These are phyloP conservation scores for Cairina moschata DNA, from an alignment of 2,113 vertebrate genomes.

Conservation along the genomic window DNA sequence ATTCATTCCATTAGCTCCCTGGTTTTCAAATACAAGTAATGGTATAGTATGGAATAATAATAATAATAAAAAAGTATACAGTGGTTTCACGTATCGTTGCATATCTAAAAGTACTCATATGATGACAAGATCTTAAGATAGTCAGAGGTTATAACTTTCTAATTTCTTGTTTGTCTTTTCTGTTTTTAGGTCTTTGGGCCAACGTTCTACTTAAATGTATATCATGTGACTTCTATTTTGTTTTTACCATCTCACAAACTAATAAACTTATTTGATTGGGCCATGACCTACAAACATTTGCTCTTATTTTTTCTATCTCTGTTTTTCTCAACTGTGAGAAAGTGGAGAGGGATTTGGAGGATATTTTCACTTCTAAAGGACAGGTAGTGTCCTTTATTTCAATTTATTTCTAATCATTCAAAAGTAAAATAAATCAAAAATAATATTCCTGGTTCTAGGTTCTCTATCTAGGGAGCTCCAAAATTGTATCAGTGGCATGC, in stretches of 20 bases:
- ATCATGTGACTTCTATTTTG: not conserved
- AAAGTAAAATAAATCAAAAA: not conserved
- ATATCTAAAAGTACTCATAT: not conserved
- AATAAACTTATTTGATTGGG: constrained; percentile 42
- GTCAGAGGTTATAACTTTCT: not conserved
- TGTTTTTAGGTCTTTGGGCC: constrained; percentile 27
- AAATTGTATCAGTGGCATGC: fast-evolving
- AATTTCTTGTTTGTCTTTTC: constrained; percentile 38
- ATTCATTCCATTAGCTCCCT: not conserved
- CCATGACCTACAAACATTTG: not conserved
- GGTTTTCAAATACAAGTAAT: not conserved
- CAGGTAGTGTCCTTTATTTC: not conserved
- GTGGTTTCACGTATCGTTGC: not conserved
- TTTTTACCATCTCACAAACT: not conserved
- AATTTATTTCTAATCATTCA: not conserved
- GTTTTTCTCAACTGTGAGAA: no score
- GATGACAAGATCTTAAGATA: not conserved
- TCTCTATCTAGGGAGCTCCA: not conserved
- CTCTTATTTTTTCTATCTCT: not conserved
- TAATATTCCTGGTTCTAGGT: not conserved
- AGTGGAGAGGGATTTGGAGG: not conserved
- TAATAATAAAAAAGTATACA: not conserved
- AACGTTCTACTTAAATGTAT: not conserved
- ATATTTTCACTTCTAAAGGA: not conserved
- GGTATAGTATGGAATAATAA: no score